Percentiles rank a stretch among this genome's conserved stretches.
Evolutionary conservation across 2,113 vertebrate genomes (phyloP).

Genomic region (Grantiella picta): DNA sequence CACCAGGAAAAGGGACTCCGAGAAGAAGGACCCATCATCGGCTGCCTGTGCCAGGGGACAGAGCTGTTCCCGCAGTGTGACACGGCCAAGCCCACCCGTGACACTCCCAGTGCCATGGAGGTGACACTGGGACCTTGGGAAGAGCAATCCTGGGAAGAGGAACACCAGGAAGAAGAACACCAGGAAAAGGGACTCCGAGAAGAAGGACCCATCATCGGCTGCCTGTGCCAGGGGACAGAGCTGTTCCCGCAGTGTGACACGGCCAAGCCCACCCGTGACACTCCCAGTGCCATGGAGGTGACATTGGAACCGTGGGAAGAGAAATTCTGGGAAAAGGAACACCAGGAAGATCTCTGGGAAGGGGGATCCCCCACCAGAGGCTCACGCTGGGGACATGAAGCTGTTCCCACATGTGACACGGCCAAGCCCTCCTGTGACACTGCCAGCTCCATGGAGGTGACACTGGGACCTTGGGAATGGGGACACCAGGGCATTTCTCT

Average conservation of each 20-base stretch:
- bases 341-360: neutral
- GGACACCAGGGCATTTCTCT: too few species aligned
- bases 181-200: too few species aligned
- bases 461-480: neutral
- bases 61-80: neutral
- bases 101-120: rapidly evolving
- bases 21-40: neutral
- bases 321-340: neutral
- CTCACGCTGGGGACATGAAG: neutral
- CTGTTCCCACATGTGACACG: neutral
- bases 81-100: rapidly evolving
- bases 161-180: neutral
- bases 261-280: neutral
- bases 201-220: too few species aligned
- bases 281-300: rapidly evolving
- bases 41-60: too few species aligned
- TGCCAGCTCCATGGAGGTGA: neutral
- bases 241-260: neutral
- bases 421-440: neutral
- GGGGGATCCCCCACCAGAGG: too few species aligned
- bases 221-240: neutral
- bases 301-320: neutral
- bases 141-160: neutral
- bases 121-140: neutral
- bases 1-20: too few species aligned